These are phyloP conservation scores for Galeruca laticollis DNA, from an alignment of 2,888 invertebrate species.

Conservation along the genomic window DNA sequence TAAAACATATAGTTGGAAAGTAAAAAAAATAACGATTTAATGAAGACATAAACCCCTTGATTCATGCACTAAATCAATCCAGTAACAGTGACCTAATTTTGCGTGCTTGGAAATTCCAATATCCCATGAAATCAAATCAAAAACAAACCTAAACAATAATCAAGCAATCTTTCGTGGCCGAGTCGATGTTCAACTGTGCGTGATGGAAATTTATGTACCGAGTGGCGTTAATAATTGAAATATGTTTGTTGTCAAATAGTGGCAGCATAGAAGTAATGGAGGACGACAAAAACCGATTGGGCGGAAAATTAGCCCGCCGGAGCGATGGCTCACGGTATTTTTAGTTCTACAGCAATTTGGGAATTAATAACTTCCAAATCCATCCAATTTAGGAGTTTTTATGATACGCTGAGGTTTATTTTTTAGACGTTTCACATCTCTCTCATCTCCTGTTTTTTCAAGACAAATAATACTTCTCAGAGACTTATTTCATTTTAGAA, in stretches of 20 bases:
- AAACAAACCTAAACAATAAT: constrained; percentile 35
- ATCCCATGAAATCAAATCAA: constrained; percentile 30
- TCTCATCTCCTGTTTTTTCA: too few relatives aligned
- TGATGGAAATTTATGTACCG: constrained; percentile 49
- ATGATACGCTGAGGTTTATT: too few relatives aligned
- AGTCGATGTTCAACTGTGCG: constrained; percentile 40
- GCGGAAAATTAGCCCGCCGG: constrained; percentile 31
- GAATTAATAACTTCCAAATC: background rate
- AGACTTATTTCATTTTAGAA: too few relatives aligned
- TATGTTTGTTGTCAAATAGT: constrained; percentile 42
- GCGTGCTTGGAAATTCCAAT: constrained; percentile 13
- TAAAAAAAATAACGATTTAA: too few relatives aligned
- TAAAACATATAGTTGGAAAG: too few relatives aligned
- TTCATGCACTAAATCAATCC: background rate
- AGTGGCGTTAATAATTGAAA: constrained; percentile 55
- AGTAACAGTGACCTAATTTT: background rate
- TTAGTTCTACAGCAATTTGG: background rate
- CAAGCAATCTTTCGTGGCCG: constrained; percentile 31
- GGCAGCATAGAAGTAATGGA: constrained; percentile 36
- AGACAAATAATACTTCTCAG: too few relatives aligned
- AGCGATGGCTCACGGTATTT: constrained; percentile 3
- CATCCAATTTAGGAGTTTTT: too few relatives aligned
- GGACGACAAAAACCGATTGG: constrained; percentile 35
- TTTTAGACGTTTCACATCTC: too few relatives aligned
- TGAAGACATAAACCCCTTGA: too few relatives aligned